These are phyloP conservation scores for Drosophila pegasa DNA, from an alignment of 2,888 invertebrate genomes.

Conservation along the genomic window DNA sequence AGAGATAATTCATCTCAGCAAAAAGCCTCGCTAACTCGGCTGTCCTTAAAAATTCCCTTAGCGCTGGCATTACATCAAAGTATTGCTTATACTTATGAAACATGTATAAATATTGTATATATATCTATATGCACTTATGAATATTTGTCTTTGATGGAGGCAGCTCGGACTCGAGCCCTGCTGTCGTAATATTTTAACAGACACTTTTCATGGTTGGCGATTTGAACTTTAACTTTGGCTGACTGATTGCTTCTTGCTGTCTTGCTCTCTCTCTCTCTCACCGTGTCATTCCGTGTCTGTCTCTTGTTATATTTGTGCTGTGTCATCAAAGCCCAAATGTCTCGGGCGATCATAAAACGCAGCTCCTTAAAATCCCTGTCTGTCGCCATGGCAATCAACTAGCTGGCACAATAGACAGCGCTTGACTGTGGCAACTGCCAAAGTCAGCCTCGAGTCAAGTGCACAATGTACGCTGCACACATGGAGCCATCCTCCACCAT, in stretches of 20 bases:
- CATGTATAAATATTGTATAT: slow-evolving; percentile 12
- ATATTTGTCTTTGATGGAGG: slow-evolving; percentile 20
- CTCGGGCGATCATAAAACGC: slow-evolving; percentile 50
- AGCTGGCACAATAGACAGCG: slow-evolving; percentile 45
- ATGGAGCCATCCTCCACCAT: slow-evolving; percentile 24
- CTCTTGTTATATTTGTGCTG: slow-evolving; percentile 3
- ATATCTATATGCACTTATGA: slow-evolving; percentile 3
- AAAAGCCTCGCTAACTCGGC: slow-evolving; percentile 39
- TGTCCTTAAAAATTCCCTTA: slow-evolving; percentile 66
- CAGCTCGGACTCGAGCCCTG: slow-evolving; percentile 31
- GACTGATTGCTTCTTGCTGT: slow-evolving; percentile 53
- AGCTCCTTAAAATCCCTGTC: slow-evolving; percentile 41
- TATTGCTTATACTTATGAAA: slow-evolving; percentile 21
- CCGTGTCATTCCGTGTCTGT: neutral
- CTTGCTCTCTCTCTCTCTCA: neutral
- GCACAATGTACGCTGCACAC: slow-evolving; percentile 33
- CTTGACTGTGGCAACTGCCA: slow-evolving; percentile 43
- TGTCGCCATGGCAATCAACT: slow-evolving; percentile 49
- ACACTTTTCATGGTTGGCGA: slow-evolving; percentile 59
- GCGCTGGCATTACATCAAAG: slow-evolving; percentile 58
- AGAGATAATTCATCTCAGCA: slow-evolving; percentile 64
- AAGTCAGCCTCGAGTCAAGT: slow-evolving; percentile 57
- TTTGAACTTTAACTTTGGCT: slow-evolving; percentile 42
- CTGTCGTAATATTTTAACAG: slow-evolving; percentile 75
- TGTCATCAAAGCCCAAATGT: slow-evolving; percentile 45